Conservation (phyloP, 2,888 invertebrate species). For the Hypselothyrea guttata region DNA sequence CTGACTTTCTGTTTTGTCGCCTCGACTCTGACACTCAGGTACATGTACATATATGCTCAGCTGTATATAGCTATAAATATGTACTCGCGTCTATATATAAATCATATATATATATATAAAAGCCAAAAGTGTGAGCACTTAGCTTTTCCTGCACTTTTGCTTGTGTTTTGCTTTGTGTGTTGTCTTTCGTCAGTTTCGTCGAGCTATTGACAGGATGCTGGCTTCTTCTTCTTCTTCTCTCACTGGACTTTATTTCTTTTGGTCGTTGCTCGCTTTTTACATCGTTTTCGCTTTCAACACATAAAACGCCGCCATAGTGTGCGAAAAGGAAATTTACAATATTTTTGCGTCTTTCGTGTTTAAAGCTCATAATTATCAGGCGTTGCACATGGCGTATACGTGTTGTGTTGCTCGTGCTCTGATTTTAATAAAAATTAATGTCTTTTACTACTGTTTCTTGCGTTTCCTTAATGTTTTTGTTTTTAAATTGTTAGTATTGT, state of each 20-base stretch:
- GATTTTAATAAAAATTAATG: constrained; percentile 64
- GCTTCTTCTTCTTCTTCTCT: constrained; percentile 1
- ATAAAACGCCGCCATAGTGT: background rate
- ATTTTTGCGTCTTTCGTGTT: constrained; percentile 49
- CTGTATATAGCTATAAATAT: background rate
- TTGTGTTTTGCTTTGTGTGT: constrained; percentile 32
- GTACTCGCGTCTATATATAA: background rate
- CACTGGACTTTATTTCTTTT: background rate
- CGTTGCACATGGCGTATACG: constrained; percentile 59
- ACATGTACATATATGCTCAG: constrained; percentile 13
- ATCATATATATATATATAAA: constrained; percentile 20
- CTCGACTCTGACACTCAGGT: constrained; percentile 40
- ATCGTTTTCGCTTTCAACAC: constrained; percentile 39
- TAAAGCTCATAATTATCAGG: constrained; percentile 66
- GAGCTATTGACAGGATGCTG: constrained; percentile 52
- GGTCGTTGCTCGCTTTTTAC: constrained; percentile 6
- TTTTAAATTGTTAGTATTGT: background rate
- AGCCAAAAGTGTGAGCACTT: constrained; percentile 39
- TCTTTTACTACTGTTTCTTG: constrained; percentile 60
- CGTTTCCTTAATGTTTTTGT: constrained; percentile 40
- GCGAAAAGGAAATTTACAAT: constrained; percentile 17
- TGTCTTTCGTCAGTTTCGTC: constrained; percentile 41
- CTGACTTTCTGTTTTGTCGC: constrained; percentile 53
- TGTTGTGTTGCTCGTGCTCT: constrained; percentile 28
- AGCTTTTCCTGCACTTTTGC: constrained; percentile 18